phyloP scores from a whole-genome alignment of 2,797 vertebrate genomes.

The Mormyrus proboscirostris region DNA sequence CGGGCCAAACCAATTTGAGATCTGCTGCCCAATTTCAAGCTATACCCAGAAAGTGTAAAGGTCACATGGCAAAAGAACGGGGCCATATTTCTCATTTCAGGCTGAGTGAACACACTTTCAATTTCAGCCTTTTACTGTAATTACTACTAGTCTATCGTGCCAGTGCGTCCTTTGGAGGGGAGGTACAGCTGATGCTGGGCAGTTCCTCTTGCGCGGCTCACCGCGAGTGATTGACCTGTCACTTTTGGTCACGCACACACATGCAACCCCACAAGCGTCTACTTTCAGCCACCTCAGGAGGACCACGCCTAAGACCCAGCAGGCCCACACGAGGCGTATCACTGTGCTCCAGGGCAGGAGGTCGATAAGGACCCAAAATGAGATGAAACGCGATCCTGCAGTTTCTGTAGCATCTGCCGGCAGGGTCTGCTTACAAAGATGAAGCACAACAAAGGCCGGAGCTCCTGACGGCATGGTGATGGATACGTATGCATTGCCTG shows the following conservation, averaged over 20 bases:
- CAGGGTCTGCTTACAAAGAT: background rate
- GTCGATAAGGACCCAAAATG: background rate
- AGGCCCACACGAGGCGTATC: background rate
- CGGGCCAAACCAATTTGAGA: background rate
- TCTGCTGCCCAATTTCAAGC: background rate
- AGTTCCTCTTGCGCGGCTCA: background rate
- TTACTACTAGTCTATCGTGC: background rate
- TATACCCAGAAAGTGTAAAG: background rate
- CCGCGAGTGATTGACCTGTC: background rate
- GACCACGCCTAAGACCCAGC: background rate
- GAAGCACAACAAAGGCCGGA: background rate
- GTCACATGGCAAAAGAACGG: background rate
- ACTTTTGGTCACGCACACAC: background rate
- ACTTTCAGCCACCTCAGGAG: background rate
- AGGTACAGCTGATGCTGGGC: background rate
- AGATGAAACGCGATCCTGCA: slow-evolving; percentile 17
- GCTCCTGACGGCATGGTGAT: background rate
- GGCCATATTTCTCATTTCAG: background rate
- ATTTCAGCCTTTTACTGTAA: background rate
- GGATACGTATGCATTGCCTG: background rate
- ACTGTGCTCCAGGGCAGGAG: background rate
- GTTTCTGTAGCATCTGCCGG: slow-evolving; percentile 11
- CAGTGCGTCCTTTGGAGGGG: background rate
- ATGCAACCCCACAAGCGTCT: background rate
- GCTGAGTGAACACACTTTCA: background rate